Conservation (phyloP, 2,797 vertebrate genomes). For the Masticophis lateralis region DNA sequence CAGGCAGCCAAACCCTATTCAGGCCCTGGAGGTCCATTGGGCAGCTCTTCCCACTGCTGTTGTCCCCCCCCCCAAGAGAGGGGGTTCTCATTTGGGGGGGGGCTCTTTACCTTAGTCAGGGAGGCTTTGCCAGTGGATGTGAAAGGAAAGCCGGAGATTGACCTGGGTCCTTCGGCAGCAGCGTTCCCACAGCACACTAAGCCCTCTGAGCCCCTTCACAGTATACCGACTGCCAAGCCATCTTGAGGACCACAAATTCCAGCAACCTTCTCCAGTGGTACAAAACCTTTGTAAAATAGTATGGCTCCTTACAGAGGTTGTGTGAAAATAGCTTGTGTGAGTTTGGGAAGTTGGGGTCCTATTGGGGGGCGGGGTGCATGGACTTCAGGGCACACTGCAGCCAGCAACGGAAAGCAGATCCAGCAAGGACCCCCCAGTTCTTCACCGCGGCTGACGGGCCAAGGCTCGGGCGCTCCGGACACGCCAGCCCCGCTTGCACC, state of each 20-base stretch:
- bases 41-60: background rate
- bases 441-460: background rate
- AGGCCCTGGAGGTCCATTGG: background rate
- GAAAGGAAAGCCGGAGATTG: background rate
- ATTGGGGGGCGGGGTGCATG: rapidly evolving
- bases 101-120: background rate
- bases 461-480: background rate
- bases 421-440: too few species aligned
- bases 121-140: background rate
- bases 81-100: too few species aligned
- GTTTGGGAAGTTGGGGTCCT: too few species aligned
- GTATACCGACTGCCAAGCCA: background rate
- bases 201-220: background rate
- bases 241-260: background rate
- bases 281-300: background rate
- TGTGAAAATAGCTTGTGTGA: background rate
- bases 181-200: background rate
- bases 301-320: background rate
- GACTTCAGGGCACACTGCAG: background rate
- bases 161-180: background rate
- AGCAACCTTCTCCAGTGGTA: background rate
- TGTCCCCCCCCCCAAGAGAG: background rate
- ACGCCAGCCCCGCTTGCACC: too few species aligned
- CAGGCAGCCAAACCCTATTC: background rate
- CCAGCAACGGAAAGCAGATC: background rate